phyloP scores from a whole-genome alignment of 2,797 vertebrate species.

The Anas flavirostris region DNA sequence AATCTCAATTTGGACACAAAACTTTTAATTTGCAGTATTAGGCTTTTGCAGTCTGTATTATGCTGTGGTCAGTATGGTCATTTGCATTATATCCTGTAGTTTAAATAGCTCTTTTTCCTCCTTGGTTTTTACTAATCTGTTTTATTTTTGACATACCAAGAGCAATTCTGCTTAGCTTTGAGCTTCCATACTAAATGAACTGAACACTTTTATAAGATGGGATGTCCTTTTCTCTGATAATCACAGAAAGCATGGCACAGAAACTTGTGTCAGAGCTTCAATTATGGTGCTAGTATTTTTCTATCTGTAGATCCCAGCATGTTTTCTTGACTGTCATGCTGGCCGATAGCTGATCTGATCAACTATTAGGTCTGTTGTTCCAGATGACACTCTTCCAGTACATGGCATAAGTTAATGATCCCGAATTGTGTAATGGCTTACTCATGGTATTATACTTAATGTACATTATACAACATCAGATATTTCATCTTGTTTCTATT shows the following conservation, averaged over 20 bases:
- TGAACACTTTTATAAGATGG: background rate
- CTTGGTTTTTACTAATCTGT: background rate
- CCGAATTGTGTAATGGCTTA: background rate
- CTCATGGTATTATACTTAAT: background rate
- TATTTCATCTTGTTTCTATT: background rate
- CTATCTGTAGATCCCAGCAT: background rate
- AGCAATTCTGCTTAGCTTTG: background rate
- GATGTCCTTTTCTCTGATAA: background rate
- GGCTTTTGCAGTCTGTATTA: background rate
- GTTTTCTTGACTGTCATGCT: background rate
- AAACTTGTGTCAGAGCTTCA: background rate
- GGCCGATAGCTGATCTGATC: background rate
- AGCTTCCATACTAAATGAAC: background rate
- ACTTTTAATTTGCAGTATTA: background rate
- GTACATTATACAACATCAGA: background rate
- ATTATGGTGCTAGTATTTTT: background rate
- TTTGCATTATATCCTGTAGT: background rate
- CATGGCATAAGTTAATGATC: background rate
- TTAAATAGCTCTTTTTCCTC: background rate
- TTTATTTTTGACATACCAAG: background rate
- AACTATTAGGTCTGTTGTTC: background rate
- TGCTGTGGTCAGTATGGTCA: background rate
- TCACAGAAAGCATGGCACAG: background rate
- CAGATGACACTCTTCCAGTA: background rate
- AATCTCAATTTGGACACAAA: background rate